Percentiles rank a stretch among this genome's conserved stretches.
Evolutionary conservation across 2,888 invertebrate species (phyloP).

Genomic region (Pandemis cinnamomeana): DNA sequence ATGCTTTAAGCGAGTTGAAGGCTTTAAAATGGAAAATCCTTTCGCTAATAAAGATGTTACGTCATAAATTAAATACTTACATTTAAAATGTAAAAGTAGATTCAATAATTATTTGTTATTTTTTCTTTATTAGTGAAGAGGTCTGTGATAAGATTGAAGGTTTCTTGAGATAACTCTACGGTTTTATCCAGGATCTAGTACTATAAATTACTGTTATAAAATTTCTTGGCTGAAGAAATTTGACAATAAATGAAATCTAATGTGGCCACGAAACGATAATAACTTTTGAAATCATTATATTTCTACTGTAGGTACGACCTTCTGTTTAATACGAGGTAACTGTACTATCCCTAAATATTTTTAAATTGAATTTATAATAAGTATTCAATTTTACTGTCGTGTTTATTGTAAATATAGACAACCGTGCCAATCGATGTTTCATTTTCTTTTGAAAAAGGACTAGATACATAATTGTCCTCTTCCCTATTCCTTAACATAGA

Average conservation of each 20-base stretch:
- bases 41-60: conserved; percentile 24
- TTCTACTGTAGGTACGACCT: conserved; percentile 58
- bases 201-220: conserved; percentile 13
- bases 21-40: conserved; percentile 48
- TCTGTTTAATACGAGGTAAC: conserved; percentile 45
- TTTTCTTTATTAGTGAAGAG: conserved; percentile 28
- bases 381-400: conserved; percentile 64
- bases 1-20: conserved; percentile 47
- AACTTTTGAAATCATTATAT: conserved; percentile 55
- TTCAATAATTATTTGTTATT: not conserved
- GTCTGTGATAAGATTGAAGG: conserved; percentile 35
- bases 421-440: conserved; percentile 61
- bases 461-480: not conserved
- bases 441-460: conserved; percentile 45
- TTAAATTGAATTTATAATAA: conserved; percentile 53
- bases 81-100: not conserved
- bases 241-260: conserved; percentile 69
- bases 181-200: conserved; percentile 1
- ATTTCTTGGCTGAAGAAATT: conserved; percentile 43
- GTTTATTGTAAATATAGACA: conserved; percentile 74
- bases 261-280: conserved; percentile 70
- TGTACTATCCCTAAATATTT: conserved; percentile 46
- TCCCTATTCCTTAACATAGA: not conserved
- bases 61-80: not conserved
- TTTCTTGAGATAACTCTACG: conserved; percentile 21